These are phyloP conservation scores for Myrmecobius fasciatus DNA, from an alignment of 2,113 vertebrate species.

Conservation along the genomic window DNA sequence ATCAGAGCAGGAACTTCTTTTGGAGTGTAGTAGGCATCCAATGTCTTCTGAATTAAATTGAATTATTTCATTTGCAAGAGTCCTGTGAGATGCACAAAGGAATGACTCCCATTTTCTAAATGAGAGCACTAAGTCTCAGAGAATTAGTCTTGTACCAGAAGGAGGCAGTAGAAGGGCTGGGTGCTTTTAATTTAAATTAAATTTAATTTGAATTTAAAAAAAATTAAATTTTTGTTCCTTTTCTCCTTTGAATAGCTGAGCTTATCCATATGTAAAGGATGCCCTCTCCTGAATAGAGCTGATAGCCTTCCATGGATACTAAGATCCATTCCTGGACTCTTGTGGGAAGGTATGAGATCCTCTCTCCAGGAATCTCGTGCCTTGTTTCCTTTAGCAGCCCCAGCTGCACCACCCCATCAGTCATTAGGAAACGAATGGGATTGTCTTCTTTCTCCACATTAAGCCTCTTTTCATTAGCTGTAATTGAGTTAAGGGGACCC, in stretches of 20 bases:
- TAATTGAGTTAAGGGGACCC: conserved; percentile 61
- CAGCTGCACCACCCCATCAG: not conserved
- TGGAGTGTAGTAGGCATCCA: not conserved
- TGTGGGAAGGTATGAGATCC: not conserved
- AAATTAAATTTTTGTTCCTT: no score
- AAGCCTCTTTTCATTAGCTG: not conserved
- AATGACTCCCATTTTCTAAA: not conserved
- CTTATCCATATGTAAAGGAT: not conserved
- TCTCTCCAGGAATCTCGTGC: not conserved
- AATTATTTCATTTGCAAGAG: not conserved
- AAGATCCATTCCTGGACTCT: not conserved
- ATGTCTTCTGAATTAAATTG: not conserved
- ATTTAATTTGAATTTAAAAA: no score
- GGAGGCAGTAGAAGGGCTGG: not conserved
- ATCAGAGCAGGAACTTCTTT: not conserved
- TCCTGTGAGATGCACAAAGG: not conserved
- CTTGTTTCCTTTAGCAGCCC: not conserved
- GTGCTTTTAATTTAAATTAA: no score
- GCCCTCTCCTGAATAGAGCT: not conserved
- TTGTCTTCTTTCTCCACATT: conserved; percentile 38
- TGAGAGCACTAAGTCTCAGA: not conserved
- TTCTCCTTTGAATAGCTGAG: not conserved
- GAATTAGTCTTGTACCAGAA: not conserved
- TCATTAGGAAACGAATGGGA: not conserved
- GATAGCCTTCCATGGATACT: not conserved